A percentile compares a stretch with the other conserved stretches of the same genome.
These are phyloP conservation scores for Cosmia pyralina DNA, from an alignment of 2,888 invertebrate species.

Conservation along the genomic window DNA sequence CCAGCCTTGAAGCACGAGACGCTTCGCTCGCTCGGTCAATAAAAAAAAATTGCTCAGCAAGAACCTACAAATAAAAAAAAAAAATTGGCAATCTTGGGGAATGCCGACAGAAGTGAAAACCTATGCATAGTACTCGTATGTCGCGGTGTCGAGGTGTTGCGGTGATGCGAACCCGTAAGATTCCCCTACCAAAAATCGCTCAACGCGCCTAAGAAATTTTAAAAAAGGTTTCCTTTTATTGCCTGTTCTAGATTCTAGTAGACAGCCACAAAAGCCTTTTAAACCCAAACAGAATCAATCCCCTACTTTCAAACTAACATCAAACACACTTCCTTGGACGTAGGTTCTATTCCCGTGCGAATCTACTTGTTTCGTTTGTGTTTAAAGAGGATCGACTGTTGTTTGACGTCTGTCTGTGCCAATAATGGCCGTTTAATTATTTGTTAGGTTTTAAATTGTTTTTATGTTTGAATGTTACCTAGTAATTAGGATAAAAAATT, in stretches of 20 bases:
- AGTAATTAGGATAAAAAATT: background rate
- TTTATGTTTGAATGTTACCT: conserved; percentile 5
- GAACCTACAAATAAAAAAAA: no score
- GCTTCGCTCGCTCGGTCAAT: no score
- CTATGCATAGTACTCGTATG: no score
- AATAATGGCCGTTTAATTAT: conserved; percentile 75
- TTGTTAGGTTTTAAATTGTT: conserved; percentile 48
- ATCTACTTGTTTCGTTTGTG: conserved; percentile 71
- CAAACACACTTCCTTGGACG: conserved; percentile 63
- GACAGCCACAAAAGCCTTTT: background rate
- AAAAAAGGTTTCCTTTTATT: background rate
- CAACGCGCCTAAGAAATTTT: background rate
- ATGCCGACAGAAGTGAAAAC: no score
- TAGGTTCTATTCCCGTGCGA: conserved; percentile 75
- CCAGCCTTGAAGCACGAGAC: no score
- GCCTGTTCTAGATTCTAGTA: background rate
- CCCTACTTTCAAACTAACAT: conserved; percentile 52
- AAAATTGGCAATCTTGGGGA: no score
- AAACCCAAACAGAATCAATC: conserved; percentile 57
- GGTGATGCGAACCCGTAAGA: no score
- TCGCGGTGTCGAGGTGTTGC: no score
- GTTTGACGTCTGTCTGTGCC: conserved; percentile 85
- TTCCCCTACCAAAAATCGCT: background rate
- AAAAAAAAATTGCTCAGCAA: no score
- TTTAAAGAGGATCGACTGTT: conserved; percentile 80